Evolutionary conservation across 2,888 invertebrate species (phyloP).

Genomic region (Spilarctia lutea): DNA sequence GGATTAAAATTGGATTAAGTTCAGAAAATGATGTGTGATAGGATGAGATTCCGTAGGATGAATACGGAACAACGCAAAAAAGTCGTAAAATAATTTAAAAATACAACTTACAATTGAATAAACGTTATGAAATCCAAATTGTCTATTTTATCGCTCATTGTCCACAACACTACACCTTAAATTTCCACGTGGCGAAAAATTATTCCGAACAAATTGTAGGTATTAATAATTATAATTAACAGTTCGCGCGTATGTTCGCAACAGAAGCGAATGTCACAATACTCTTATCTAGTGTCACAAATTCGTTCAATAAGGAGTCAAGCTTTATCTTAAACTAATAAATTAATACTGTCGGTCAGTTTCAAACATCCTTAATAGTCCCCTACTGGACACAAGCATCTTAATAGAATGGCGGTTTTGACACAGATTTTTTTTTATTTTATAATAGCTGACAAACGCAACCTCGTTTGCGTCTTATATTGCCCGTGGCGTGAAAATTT

Average conservation of each 20-base stretch:
- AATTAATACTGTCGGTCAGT: background rate
- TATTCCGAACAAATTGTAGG: constrained; percentile 1
- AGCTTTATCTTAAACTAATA: constrained; percentile 2
- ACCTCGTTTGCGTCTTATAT: too few relatives aligned
- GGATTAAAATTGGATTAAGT: too few relatives aligned
- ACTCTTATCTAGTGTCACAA: constrained; percentile 13
- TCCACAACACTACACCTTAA: constrained; percentile 25
- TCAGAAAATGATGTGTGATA: too few relatives aligned
- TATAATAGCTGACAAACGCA: too few relatives aligned
- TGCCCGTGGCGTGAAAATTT: too few relatives aligned
- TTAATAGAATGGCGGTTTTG: too few relatives aligned
- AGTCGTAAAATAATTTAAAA: background rate
- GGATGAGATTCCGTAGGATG: too few relatives aligned
- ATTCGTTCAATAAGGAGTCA: background rate
- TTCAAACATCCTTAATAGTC: too few relatives aligned
- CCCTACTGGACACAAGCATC: too few relatives aligned
- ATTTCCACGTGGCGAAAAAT: background rate
- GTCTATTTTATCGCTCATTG: constrained; percentile 25
- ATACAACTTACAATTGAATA: constrained; percentile 33
- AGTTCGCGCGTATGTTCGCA: background rate
- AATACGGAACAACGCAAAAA: background rate
- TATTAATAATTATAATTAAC: constrained; percentile 11
- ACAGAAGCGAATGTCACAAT: constrained; percentile 8
- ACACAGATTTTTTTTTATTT: too few relatives aligned
- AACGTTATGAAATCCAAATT: constrained; percentile 24